Evolutionary conservation across 2,113 vertebrate species (phyloP), one percentile per base, ranked within the genome.

Genomic region (Sarotherodon lohbergeri): DNA sequence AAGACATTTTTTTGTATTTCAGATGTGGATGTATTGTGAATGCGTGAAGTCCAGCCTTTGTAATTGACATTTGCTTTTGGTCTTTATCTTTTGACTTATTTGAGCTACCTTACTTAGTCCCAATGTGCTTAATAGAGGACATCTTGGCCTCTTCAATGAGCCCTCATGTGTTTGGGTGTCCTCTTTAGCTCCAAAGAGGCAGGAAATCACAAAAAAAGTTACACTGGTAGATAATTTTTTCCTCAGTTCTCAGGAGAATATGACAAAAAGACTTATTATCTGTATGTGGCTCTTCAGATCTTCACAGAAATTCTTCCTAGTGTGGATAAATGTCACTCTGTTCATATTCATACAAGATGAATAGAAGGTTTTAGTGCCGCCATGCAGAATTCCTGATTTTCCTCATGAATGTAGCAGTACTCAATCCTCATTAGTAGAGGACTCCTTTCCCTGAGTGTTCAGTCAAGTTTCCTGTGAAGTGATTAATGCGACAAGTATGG

Each of bases 401-500:
- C 73, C 43, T 78, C 73, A 34, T 78, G 10, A 78, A 52, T 52
- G 27, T 78, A 19, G 12, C 73, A n/a, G 73, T 48, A 52, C 27
- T 91, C 54, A 9, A 41, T 90, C 86, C 61, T 83, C 85, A 88
- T 88, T 85, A 88, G 73, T 6, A 27, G 17, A 46, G 24, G 56
- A 19, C 73, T 39, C 16, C 2, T 6, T n/a, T 34, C n/a, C 3
- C 2, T 13, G 19, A 55, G 24, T 82, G 29, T 50, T 79, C 41
- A 41, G 76, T 63, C 34, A 1, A 10, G 39, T 81, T 82, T 84
- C 52, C 73, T 59, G 34, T 19, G 34, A 83, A 50, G 19, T 93
- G 91, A 94, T 90, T 92, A 32, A 94, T 93, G 88, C 66, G 73
- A 90, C 80, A 59, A 52, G 80, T 81, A 41, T 78, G 87, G 41